These are phyloP conservation scores for Spodoptera littoralis DNA, from an alignment of 2,888 invertebrate species.

Conservation along the genomic window DNA sequence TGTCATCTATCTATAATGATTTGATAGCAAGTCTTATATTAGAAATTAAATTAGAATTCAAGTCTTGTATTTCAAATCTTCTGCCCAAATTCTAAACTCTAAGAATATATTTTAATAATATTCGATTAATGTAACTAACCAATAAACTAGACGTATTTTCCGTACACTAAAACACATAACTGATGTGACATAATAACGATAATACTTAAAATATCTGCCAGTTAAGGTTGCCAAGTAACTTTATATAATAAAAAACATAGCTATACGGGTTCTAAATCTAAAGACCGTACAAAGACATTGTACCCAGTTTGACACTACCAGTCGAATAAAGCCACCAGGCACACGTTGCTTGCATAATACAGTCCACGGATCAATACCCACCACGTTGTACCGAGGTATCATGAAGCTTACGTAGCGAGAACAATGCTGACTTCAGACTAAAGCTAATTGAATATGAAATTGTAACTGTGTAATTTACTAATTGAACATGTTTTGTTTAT, in stretches of 20 bases:
- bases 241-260: background rate
- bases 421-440: constrained; percentile 48
- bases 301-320: constrained; percentile 6
- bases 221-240: too few relatives aligned
- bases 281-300: background rate
- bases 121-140: too few relatives aligned
- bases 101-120: too few relatives aligned
- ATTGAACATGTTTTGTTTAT: constrained; percentile 3
- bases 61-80: too few relatives aligned
- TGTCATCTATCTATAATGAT: too few relatives aligned
- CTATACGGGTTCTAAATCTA: background rate
- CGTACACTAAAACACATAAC: too few relatives aligned
- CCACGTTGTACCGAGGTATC: constrained; percentile 6
- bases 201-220: too few relatives aligned
- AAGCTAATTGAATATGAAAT: constrained; percentile 53
- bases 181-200: too few relatives aligned
- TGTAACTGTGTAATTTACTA: constrained; percentile 19
- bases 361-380: constrained; percentile 36
- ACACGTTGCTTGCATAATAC: constrained; percentile 24
- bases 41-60: too few relatives aligned
- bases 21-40: too few relatives aligned
- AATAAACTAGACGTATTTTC: too few relatives aligned
- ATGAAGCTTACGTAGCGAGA: constrained; percentile 18
- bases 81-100: too few relatives aligned
- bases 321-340: constrained; percentile 7